Evolutionary conservation across 2,888 invertebrate species (phyloP), one percentile per base, ranked within the genome.

Genomic region (Lottia gigantea): DNA sequence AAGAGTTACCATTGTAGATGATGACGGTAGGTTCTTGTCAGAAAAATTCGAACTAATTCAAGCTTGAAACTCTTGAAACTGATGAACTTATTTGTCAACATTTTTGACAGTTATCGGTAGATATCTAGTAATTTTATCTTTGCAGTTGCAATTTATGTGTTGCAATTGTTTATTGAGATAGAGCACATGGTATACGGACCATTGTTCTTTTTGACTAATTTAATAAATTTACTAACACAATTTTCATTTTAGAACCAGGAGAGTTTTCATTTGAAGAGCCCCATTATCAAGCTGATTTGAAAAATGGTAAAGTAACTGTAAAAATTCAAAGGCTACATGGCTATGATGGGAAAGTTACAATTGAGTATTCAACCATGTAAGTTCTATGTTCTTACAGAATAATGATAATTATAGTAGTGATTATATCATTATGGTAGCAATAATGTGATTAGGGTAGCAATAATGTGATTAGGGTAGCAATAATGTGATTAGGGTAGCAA

Each of bases 221-320:
- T 31, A 31, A 31, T 40, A 40, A 40, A 6, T 8, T 40, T 4
- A 6, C 7, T 40, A 40, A 8, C 40, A 40, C 7, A 40, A 40
- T 40, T 61, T 49, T 72, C 47, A 64, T 78, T 82, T 14, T 80
- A 91, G 91, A 91, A 75, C 91, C 91, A 64, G 91, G 91, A 46
- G 87, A 90, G 64, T 83, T 91, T 71, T 86, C 89, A 71, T 91
- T 91, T 82, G 88, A 89, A 68, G 89, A 90, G 74, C 84, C 91
- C 68, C 90, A 91, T 74, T 83, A 90, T 67, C 83, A 91, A 62
- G 91, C 91, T 12, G 90, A 91, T 78, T 90, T 90, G 78, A 90
- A 89, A 71, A 87, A 88, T 62, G 91, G 90, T 0, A 83, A 82
- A 46, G 89, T 90, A 2, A 81, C 80, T 1, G 84, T 91, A 46